These are phyloP conservation scores for Eubucco bourcierii DNA, from an alignment of 2,113 vertebrate genomes.

Conservation along the genomic window DNA sequence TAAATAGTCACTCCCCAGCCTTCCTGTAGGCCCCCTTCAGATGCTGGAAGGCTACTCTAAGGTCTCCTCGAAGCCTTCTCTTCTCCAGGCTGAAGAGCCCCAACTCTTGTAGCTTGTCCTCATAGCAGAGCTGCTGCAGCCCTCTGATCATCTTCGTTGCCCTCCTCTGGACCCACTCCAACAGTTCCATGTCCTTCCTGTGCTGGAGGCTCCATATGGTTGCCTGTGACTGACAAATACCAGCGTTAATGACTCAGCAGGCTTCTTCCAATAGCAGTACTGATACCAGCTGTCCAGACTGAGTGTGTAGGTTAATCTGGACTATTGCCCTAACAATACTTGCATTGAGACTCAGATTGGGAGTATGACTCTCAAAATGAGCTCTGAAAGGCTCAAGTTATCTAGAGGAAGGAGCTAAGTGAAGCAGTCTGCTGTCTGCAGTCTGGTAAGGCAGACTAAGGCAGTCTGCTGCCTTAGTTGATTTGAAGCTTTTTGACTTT, in stretches of 20 bases:
- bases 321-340: not conserved
- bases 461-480: not conserved
- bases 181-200: too few species aligned
- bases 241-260: not conserved
- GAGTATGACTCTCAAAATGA: not conserved
- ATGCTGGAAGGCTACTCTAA: too few species aligned
- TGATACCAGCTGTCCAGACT: not conserved
- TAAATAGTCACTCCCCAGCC: too few species aligned
- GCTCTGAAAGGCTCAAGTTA: rapidly evolving
- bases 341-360: not conserved
- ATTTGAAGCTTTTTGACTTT: not conserved
- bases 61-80: too few species aligned
- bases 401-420: not conserved
- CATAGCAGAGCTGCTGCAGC: too few species aligned
- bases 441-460: too few species aligned
- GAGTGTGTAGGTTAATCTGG: not conserved
- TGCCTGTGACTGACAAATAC: not conserved
- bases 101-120: too few species aligned
- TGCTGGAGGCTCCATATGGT: too few species aligned
- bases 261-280: not conserved
- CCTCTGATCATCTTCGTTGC: too few species aligned
- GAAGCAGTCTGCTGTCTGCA: not conserved
- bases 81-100: too few species aligned
- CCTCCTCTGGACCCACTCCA: too few species aligned
- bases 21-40: too few species aligned